phyloP scores from a whole-genome alignment of 2,113 vertebrate genomes.

The Planiliza haematocheilus region DNA sequence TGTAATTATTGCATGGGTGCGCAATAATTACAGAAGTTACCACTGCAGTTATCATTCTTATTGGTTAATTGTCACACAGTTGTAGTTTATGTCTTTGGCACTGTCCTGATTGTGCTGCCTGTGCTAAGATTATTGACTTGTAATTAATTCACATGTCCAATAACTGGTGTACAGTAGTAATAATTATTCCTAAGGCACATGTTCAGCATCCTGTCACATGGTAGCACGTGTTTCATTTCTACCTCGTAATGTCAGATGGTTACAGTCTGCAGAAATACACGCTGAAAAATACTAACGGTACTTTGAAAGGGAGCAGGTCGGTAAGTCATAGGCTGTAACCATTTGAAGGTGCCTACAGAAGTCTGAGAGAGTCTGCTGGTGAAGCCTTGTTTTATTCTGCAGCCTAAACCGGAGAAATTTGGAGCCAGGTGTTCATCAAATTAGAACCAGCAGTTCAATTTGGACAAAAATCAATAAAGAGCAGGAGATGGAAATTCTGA shows the following conservation, averaged over 20 bases:
- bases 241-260: neutral
- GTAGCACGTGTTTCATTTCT: neutral
- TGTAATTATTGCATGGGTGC: constrained; percentile 13
- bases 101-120: neutral
- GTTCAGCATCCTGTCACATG: neutral
- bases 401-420: neutral
- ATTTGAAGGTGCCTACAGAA: too few species aligned
- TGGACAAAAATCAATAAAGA: constrained; percentile 53
- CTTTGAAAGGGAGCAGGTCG: too few species aligned
- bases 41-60: constrained; percentile 14
- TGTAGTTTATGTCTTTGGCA: constrained; percentile 10
- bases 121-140: neutral
- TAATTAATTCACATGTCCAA: constrained; percentile 43
- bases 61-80: constrained; percentile 9
- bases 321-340: too few species aligned
- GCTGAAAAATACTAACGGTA: too few species aligned
- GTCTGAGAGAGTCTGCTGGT: too few species aligned
- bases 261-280: too few species aligned
- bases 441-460: constrained; percentile 36
- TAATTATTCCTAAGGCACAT: constrained; percentile 14
- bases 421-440: constrained; percentile 38
- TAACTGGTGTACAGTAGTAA: neutral
- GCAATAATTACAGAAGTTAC: constrained; percentile 4
- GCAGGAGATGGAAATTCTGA: constrained; percentile 30
- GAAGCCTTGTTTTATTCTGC: neutral